These are phyloP conservation scores for Prunella strophiata DNA, from an alignment of 2,797 vertebrate genomes.

Conservation along the genomic window DNA sequence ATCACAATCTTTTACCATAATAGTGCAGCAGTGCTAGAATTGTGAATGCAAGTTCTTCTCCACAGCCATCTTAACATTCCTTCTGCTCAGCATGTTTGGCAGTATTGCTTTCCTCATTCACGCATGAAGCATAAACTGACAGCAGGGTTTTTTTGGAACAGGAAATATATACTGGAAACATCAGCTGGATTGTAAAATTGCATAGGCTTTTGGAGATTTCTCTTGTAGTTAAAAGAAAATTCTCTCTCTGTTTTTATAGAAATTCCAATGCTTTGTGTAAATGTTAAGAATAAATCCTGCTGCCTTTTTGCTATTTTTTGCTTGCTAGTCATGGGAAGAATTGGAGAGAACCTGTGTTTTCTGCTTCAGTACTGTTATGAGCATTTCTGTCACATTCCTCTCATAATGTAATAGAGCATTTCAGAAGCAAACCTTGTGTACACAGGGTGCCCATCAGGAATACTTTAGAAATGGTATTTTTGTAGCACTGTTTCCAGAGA, in stretches of 20 bases:
- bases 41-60: not conserved
- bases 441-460: not conserved
- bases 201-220: not conserved
- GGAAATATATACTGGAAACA: not conserved
- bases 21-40: not conserved
- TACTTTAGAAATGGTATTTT: not conserved
- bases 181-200: not conserved
- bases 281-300: not conserved
- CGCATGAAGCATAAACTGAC: not conserved
- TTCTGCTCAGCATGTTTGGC: not conserved
- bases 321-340: not conserved
- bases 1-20: not conserved
- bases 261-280: not conserved
- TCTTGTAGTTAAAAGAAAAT: not conserved
- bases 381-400: not conserved
- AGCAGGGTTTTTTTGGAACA: not conserved
- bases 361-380: not conserved
- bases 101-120: not conserved
- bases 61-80: not conserved
- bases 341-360: not conserved
- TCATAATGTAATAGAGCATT: not conserved
- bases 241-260: not conserved
- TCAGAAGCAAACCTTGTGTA: not conserved
- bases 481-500: not conserved
- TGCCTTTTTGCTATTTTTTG: not conserved